Evolutionary conservation across 2,888 invertebrate genomes (phyloP), one percentile per base, ranked within the genome.

Genomic region (Acleris holmiana): DNA sequence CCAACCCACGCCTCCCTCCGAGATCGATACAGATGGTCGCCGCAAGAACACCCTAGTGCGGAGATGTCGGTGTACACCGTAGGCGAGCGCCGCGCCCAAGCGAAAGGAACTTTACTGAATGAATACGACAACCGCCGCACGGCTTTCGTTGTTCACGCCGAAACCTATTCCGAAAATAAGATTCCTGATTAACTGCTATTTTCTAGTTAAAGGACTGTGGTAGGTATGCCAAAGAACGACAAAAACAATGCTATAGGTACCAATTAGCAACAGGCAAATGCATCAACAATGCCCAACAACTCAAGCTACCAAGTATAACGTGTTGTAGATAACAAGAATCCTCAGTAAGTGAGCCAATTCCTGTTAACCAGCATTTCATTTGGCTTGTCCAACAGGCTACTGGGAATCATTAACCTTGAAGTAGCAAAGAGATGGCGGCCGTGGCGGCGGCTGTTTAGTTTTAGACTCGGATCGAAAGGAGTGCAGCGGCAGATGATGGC

Each of bases 1-100:
- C 76, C 89, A 84, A 83, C 89, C 88, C 90, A 84, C 88, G 82
- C 88, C 88, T 85, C 89, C 89, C 91, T 83, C 88, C 86, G 82
- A 80, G 91, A 91, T 91, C 91, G 86, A 91, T 91, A 91, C 86
- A 80, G 90, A 88, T 90, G 90, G 89, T 90, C 77, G 86, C 86
- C 87, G 82, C 83, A 85, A 86, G 85, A 85, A 87, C 84, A 81
- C 84, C 84, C 84, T 85, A 74, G 77, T 77, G 76, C 78, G 76
- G 78, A 79, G 76, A 78, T 76, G 65, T 65, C 60, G 58, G 78
- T 82, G 79, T 79, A 78, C 69, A 72, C 71, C 75, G 73, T 73
- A 73, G 73, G 41, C 64, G 58, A 54, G 48, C 48, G 60, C 40
- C 35, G 64, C 53, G 73, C 69, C 71, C 73, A 74, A 74, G 75